A percentile compares a stretch with the other conserved stretches of the same genome.
These are phyloP conservation scores for Drosophila mojavensis DNA, from an alignment of 1,140 invertebrate genomes.

Conservation along the genomic window DNA sequence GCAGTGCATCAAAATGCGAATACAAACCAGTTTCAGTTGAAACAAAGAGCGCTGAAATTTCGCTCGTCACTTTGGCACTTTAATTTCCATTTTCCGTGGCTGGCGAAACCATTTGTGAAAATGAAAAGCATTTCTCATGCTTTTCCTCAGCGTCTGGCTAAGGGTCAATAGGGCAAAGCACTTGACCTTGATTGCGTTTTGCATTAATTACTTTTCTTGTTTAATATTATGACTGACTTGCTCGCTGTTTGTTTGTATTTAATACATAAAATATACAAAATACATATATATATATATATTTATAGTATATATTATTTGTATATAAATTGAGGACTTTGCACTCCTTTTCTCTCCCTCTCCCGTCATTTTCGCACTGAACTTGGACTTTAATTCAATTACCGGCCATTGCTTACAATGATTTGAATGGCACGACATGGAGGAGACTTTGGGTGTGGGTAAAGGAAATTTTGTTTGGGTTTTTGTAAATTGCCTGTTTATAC, in stretches of 20 bases:
- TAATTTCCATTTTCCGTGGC: slow-evolving; percentile 79
- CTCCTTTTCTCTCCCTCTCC: not conserved
- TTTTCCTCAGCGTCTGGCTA: not conserved
- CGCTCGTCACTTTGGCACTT: slow-evolving; percentile 63
- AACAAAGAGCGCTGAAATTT: slow-evolving; percentile 53
- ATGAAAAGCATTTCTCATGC: slow-evolving; percentile 42
- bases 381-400: slow-evolving; percentile 74
- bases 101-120: slow-evolving; percentile 64
- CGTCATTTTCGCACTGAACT: slow-evolving; percentile 33
- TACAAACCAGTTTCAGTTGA: slow-evolving; percentile 30
- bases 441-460: not conserved
- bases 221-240: slow-evolving; percentile 73
- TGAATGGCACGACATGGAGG: not conserved
- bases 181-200: slow-evolving; percentile 80
- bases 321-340: slow-evolving; percentile 44
- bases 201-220: slow-evolving; percentile 75
- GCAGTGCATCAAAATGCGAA: slow-evolving; percentile 1
- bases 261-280: not conserved
- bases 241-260: slow-evolving; percentile 40
- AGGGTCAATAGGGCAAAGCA: slow-evolving; percentile 75
- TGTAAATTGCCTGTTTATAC: slow-evolving; percentile 14
- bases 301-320: slow-evolving; percentile 50
- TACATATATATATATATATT: not conserved
- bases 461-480: slow-evolving; percentile 29
- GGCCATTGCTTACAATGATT: slow-evolving; percentile 56